Evolutionary conservation across 2,888 invertebrate genomes (phyloP).

Genomic region (Herminia tarsipennalis): DNA sequence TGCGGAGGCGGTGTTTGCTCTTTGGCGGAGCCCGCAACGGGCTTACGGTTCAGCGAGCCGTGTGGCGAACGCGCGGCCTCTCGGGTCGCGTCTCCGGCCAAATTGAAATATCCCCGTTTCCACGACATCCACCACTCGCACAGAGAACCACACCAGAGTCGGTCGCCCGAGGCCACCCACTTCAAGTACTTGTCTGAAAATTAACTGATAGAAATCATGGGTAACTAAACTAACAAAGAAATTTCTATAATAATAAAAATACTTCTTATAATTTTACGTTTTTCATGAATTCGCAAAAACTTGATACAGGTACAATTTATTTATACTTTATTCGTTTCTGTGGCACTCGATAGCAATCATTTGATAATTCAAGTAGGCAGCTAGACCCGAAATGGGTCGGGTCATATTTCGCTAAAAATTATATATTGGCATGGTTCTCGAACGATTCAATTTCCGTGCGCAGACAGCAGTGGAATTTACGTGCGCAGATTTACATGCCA

Average conservation of each 20-base stretch:
- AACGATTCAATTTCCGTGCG: constrained; percentile 84
- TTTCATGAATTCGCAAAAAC: no score
- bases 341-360: constrained; percentile 22
- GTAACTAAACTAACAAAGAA: no score
- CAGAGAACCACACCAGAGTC: constrained; percentile 44
- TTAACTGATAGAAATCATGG: constrained; percentile 25
- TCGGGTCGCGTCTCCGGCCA: constrained; percentile 81
- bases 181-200: constrained; percentile 43
- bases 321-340: constrained; percentile 12
- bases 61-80: constrained; percentile 76
- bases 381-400: constrained; percentile 41
- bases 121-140: constrained; percentile 60
- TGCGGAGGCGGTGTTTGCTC: constrained; percentile 84
- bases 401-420: constrained; percentile 69
- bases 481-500: constrained; percentile 82
- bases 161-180: constrained; percentile 41
- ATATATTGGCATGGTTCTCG: constrained; percentile 78
- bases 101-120: constrained; percentile 83
- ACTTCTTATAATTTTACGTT: no score
- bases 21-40: constrained; percentile 81
- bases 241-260: no score
- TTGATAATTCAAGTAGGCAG: constrained; percentile 35
- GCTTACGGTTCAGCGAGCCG: constrained; percentile 84
- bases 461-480: constrained; percentile 82
- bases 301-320: neutral